phyloP scores from a whole-genome alignment of 2,888 invertebrate genomes.

The Xestia sexstrigata region DNA sequence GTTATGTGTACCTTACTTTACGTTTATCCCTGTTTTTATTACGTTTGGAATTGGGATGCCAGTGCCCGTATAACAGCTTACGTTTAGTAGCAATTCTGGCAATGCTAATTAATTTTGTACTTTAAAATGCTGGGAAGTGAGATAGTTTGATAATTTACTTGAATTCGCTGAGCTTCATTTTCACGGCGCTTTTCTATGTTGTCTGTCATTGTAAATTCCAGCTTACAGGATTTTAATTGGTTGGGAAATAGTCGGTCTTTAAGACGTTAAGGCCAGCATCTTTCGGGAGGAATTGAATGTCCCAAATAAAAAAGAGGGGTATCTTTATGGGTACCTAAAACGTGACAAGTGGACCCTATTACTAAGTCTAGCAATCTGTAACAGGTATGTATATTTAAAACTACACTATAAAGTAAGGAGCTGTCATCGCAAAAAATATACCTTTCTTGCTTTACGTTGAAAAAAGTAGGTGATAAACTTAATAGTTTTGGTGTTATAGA shows the following conservation, averaged over 20 bases:
- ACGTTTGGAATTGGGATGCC: constrained; percentile 12
- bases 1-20: constrained; percentile 51
- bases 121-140: constrained; percentile 3
- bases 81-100: constrained; percentile 14
- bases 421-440: not conserved
- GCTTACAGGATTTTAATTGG: not conserved
- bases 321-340: not conserved
- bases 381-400: not conserved
- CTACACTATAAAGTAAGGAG: not conserved
- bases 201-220: not conserved
- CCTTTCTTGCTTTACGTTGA: too few relatives aligned
- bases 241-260: not conserved
- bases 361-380: not conserved
- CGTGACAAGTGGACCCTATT: not conserved
- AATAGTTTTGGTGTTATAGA: not conserved
- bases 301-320: too few relatives aligned
- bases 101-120: constrained; percentile 38
- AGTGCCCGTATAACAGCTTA: constrained; percentile 25
- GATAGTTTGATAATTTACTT: constrained; percentile 15
- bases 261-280: not conserved
- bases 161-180: not conserved
- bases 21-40: constrained; percentile 27
- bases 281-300: not conserved
- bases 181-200: not conserved
- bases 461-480: not conserved